These are phyloP conservation scores for Daboia siamensis DNA, from an alignment of 2,113 vertebrate species.

Conservation along the genomic window DNA sequence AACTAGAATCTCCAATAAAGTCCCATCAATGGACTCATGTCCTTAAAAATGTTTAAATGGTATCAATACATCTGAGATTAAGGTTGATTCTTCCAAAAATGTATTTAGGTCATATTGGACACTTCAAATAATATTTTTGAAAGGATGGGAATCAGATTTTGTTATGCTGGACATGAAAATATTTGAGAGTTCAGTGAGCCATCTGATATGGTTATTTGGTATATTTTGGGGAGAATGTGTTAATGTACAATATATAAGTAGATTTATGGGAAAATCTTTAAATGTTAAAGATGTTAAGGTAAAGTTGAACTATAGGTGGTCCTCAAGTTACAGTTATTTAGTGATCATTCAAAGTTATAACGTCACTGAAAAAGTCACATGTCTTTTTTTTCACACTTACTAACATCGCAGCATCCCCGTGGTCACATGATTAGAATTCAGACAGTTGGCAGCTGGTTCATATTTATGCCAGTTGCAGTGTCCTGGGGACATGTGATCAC, in stretches of 20 bases:
- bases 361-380: no score
- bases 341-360: neutral
- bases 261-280: neutral
- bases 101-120: neutral
- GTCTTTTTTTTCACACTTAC: no score
- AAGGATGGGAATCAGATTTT: neutral
- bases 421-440: no score
- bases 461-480: no score
- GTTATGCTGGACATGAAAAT: neutral
- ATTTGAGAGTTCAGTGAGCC: neutral
- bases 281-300: neutral
- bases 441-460: no score
- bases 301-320: neutral
- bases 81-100: neutral
- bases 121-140: neutral
- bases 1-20: neutral
- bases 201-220: neutral
- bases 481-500: no score
- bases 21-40: neutral
- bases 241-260: neutral
- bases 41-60: neutral
- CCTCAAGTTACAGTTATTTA: neutral
- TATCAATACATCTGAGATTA: neutral
- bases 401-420: no score
- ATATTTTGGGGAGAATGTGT: neutral